Percentiles rank a stretch among this genome's conserved stretches.
These are phyloP conservation scores for Xenopus borealis DNA, from an alignment of 2,113 vertebrate genomes.

Conservation along the genomic window DNA sequence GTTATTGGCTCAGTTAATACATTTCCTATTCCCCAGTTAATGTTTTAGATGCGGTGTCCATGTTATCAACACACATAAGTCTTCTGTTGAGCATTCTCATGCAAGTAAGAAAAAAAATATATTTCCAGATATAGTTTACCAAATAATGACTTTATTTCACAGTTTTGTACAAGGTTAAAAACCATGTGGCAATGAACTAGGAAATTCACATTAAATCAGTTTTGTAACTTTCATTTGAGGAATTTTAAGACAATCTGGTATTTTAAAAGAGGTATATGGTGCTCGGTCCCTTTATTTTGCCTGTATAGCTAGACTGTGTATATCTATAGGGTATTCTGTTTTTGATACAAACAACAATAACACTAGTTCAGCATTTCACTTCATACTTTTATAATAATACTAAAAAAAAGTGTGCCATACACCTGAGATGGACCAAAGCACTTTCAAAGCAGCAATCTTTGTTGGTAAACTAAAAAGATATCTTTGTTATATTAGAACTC, in stretches of 20 bases:
- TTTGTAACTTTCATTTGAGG: too few relatives aligned
- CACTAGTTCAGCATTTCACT: neutral
- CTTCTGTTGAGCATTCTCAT: too few relatives aligned
- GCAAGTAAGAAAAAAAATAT: neutral
- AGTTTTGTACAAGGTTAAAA: constrained; percentile 34
- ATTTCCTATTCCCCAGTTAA: too few relatives aligned
- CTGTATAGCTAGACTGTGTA: neutral
- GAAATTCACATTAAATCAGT: too few relatives aligned
- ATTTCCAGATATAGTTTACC: constrained; percentile 26
- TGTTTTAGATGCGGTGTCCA: too few relatives aligned
- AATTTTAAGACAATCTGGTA: too few relatives aligned
- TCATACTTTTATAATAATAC: neutral
- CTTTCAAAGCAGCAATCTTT: constrained; percentile 1
- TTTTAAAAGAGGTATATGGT: neutral
- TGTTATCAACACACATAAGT: too few relatives aligned
- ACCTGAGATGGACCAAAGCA: neutral
- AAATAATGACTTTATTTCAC: constrained; percentile 51
- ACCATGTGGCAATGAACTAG: neutral
- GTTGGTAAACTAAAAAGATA: constrained; percentile 6
- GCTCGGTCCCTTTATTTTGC: neutral
- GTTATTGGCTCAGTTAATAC: too few relatives aligned
- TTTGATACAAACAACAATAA: too few relatives aligned
- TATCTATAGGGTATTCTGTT: neutral
- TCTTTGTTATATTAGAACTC: neutral
- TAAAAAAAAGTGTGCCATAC: neutral